phyloP scores from a whole-genome alignment of 2,113 vertebrate species.

The Prionailurus viverrinus region DNA sequence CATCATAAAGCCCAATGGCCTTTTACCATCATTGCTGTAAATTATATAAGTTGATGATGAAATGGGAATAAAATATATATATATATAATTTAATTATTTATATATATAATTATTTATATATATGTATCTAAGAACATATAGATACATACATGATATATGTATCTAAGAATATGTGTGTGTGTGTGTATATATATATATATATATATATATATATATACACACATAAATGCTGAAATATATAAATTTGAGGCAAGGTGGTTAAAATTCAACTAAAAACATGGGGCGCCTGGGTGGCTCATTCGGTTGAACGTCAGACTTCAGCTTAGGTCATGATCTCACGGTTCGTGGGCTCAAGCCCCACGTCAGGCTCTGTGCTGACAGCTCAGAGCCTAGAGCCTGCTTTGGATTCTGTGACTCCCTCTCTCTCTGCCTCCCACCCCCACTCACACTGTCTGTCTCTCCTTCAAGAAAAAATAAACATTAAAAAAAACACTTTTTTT shows the following conservation, averaged over 20 bases:
- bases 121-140: background rate
- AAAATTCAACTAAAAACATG: background rate
- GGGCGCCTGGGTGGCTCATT: too few species aligned
- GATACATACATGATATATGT: background rate
- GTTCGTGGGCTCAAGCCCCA: too few species aligned
- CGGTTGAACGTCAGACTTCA: too few species aligned
- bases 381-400: too few species aligned
- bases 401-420: too few species aligned
- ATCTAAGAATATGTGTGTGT: too few species aligned
- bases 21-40: background rate
- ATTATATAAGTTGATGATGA: background rate
- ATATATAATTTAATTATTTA: background rate
- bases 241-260: background rate
- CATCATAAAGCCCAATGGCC: background rate
- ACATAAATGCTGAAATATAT: background rate
- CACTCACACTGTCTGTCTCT: too few species aligned
- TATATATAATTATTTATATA: background rate
- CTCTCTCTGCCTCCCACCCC: too few species aligned
- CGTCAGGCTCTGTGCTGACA: too few species aligned
- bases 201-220: background rate
- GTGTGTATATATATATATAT: background rate
- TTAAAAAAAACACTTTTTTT: too few species aligned
- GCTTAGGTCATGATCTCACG: too few species aligned
- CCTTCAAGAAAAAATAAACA: too few species aligned
- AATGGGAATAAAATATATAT: background rate